Conservation (phyloP, 2,888 invertebrate genomes). For the Lacanobia oleracea region DNA sequence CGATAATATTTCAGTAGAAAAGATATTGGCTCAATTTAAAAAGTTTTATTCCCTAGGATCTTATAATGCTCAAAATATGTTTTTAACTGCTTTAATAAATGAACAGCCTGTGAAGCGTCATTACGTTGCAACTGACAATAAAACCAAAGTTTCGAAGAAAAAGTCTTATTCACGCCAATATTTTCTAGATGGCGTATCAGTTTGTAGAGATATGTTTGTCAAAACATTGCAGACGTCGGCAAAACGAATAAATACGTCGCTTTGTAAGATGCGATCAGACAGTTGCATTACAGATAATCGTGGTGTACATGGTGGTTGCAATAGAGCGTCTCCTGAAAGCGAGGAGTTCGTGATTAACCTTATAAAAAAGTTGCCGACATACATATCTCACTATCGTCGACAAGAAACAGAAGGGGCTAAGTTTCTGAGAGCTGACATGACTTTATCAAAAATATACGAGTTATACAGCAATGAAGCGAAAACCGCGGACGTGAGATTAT, state of each 20-base stretch:
- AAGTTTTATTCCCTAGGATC: neutral
- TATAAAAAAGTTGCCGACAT: too few species aligned
- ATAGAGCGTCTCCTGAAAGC: too few species aligned
- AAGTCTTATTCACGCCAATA: constrained; percentile 41
- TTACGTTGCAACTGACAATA: constrained; percentile 1
- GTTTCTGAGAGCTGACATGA: too few species aligned
- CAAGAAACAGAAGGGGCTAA: too few species aligned
- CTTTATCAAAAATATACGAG: too few species aligned
- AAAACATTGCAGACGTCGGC: constrained; percentile 40
- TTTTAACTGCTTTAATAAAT: neutral
- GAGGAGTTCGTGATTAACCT: too few species aligned
- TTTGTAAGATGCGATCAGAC: constrained; percentile 36
- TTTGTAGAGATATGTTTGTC: constrained; percentile 41
- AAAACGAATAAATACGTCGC: constrained; percentile 38
- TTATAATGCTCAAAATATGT: neutral
- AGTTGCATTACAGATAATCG: constrained; percentile 33
- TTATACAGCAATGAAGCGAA: too few species aligned
- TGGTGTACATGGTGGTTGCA: too few species aligned
- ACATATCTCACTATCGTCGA: too few species aligned
- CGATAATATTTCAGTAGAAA: neutral
- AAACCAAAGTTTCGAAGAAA: constrained; percentile 38
- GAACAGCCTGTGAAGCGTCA: neutral
- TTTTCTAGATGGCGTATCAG: constrained; percentile 38
- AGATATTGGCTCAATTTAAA: neutral
- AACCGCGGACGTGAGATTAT: too few species aligned